Evolutionary conservation across 1,140 invertebrate species (phyloP), one percentile per base, ranked within the genome.

Genomic region (Hylyphantes graminicola): DNA sequence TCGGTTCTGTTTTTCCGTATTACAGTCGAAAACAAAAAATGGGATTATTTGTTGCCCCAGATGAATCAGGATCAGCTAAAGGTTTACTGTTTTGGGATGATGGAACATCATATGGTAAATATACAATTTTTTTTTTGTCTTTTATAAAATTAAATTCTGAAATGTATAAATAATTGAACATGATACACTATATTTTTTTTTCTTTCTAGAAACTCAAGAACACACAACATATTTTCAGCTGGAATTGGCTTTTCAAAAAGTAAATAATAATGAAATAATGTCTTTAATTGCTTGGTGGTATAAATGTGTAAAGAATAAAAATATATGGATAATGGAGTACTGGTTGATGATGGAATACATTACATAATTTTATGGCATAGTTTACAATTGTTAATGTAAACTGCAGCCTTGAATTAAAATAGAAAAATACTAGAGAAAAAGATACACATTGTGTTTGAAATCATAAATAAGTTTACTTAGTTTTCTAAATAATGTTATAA

Each of bases 11-110:
- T 35, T 35, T 35, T 35, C 35, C 35, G 35, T 74, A n/a, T 54
- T 74, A 9, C 35, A 87, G 86, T 35, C 87, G 87, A 6, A 74
- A 86, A 63, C 81, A 86, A 50, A 50, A 48, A 35, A 86, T 87
- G 73, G 74, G 74, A 12, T 67, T 87, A 10, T 78, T 85, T 63
- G 68, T 87, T 59, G 83, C 86, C 12, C 80, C 85, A 11, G 79
- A 86, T 86, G 76, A 84, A 35, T 12, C 19, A 21, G 65, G 78
- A 17, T 65, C 12, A 15, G 86, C 87, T 68, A 55, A 57, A 13
- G 87, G 87, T 13, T 15, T 80, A 35, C 64, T 87, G 5, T 87
- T 86, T 75, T 87, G 86, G 86, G 87, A 87, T 68, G 87, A 87
- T 86, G 87, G 87, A 51, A 75, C 79, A 53, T 84, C 86, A 10